Evolutionary conservation across 2,797 vertebrate genomes (phyloP), one percentile per base, ranked within the genome.

Genomic region (Orientallactaga sibirica): DNA sequence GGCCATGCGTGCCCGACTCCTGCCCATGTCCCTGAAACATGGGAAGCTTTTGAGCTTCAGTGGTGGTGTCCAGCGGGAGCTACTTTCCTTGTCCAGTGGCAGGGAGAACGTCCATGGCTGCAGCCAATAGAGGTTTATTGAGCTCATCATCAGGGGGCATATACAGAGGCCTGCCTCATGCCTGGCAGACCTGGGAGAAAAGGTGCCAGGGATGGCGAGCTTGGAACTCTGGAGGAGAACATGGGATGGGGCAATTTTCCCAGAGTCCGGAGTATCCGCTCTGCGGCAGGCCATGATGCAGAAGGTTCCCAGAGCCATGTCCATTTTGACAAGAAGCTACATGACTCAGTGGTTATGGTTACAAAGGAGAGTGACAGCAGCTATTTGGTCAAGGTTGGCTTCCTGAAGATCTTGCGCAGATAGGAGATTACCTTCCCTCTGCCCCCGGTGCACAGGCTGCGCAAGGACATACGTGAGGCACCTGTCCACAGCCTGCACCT

Each of bases 371-470:
- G 98, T 2, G 99, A 99, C 0, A 99, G 99, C 62, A 99, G 98
- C 98, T 99, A 99, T 97, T 97, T 99, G 88, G 99, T 99, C 93
- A 99, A 99, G 99, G 99, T 99, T 8, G 99, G 99, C 68, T 99
- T 99, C 95, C 97, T 99, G 93, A 99, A 99, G 98, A 98, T 99
- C 64, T 98, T 99, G 78, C 99, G 99, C 98, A 99, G 98, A 90
- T 99, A 99, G 25, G 99, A 99, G 97, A 99, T 99, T 27, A 97
- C 98, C 4, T 99, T 99, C 97, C 98, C 98, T 5, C 97, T 99
- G 96, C 99, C 99, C 0, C 97, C 98, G 0, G 94, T 98, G 82
- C 98, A 98, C 0, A 97, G 97, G 61, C 98, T 99, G 96, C 99
- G 99, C 29, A 98, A 97, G 96, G 98, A 98, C 0, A 18, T 99